These are phyloP conservation scores for Drosophila kurseongensis DNA, from an alignment of 1,140 invertebrate genomes.

Conservation along the genomic window DNA sequence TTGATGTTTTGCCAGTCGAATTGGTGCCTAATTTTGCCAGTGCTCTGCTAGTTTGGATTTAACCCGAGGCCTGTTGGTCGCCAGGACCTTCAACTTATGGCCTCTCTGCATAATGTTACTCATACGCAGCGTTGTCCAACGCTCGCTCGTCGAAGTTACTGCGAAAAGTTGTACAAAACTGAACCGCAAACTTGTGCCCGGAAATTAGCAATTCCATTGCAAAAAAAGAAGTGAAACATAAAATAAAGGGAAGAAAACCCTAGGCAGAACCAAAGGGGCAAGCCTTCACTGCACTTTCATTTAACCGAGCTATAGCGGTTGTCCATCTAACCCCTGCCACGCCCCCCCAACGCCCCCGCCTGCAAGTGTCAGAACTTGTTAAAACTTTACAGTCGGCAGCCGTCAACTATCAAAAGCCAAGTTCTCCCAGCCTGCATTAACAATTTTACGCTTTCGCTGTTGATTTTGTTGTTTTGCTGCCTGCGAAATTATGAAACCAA, in stretches of 20 bases:
- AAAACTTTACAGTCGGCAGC: constrained; percentile 75
- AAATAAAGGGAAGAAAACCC: constrained; percentile 6
- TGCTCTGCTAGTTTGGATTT: neutral
- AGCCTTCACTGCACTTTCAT: constrained; percentile 50
- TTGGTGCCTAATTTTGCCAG: constrained; percentile 3
- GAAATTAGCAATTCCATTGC: constrained; percentile 83
- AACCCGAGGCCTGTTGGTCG: constrained; percentile 1
- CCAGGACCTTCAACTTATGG: constrained; percentile 25
- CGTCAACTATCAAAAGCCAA: constrained; percentile 68
- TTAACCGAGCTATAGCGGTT: constrained; percentile 49
- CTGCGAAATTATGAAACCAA: constrained; percentile 68
- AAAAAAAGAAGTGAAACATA: constrained; percentile 18
- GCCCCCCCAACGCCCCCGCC: constrained; percentile 13
- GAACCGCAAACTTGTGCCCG: constrained; percentile 75
- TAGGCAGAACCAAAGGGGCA: constrained; percentile 25
- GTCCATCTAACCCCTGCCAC: constrained; percentile 29
- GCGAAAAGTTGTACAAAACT: constrained; percentile 56
- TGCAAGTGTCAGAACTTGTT: constrained; percentile 82
- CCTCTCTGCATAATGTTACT: constrained; percentile 43
- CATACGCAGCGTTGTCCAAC: constrained; percentile 42
- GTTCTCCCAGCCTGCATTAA: constrained; percentile 42
- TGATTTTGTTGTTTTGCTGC: constrained; percentile 47
- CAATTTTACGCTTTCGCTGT: constrained; percentile 47
- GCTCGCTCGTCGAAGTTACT: constrained; percentile 21
- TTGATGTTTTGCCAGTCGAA: constrained; percentile 2